phyloP scores from a whole-genome alignment of 2,797 vertebrate genomes.

The Gobionotothen gibberifrons region DNA sequence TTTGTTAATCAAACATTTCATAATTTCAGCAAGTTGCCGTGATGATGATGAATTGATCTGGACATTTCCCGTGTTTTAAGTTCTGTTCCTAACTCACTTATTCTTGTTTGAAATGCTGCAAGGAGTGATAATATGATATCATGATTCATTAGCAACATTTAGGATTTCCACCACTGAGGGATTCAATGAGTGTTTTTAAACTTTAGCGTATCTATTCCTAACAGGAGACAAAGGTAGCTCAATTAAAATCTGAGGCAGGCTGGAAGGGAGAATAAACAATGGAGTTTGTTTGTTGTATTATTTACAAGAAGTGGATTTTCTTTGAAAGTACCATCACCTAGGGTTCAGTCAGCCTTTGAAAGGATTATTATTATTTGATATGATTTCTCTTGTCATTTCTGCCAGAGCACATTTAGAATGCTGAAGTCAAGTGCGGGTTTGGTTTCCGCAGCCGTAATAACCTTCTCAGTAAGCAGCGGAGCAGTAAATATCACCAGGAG shows the following conservation, averaged over 20 bases:
- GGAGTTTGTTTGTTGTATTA: slow-evolving; percentile 1
- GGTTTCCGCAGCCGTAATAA: background rate
- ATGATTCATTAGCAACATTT: background rate
- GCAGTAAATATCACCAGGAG: slow-evolving; percentile 1
- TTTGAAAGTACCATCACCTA: background rate
- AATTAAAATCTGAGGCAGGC: background rate
- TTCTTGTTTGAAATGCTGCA: background rate
- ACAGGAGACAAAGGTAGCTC: background rate
- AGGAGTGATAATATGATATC: background rate
- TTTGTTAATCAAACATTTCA: too few species aligned
- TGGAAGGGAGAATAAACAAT: background rate
- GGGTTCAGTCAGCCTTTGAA: background rate
- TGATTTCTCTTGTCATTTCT: slow-evolving; percentile 2
- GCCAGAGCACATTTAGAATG: background rate
- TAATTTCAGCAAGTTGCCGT: background rate
- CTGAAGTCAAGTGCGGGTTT: slow-evolving; percentile 4
- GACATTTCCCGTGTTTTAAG: background rate
- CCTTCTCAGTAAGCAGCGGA: background rate
- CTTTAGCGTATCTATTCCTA: background rate
- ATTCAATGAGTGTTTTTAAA: background rate
- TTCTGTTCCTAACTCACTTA: slow-evolving; percentile 1
- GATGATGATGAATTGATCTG: background rate
- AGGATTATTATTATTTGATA: slow-evolving; percentile 6
- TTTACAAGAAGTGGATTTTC: background rate
- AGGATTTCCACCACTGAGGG: background rate